These are phyloP conservation scores for Petrocephalus sullivani DNA, from an alignment of 2,797 vertebrate genomes.

Conservation along the genomic window DNA sequence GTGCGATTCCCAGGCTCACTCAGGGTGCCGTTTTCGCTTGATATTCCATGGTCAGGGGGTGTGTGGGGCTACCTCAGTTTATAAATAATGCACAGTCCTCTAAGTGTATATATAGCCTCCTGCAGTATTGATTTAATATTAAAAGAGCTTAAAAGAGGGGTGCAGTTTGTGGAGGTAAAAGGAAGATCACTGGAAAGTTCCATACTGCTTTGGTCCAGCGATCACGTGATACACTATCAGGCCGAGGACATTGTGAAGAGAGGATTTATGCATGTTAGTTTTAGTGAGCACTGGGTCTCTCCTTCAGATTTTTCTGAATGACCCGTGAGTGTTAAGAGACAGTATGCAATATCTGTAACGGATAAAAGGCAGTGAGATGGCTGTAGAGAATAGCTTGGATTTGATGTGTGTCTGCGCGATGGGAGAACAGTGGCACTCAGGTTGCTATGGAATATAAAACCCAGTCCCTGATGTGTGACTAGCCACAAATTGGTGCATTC, in stretches of 20 bases:
- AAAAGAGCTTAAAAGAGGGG: slow-evolving; percentile 7
- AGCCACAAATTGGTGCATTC: neutral
- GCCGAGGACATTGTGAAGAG: neutral
- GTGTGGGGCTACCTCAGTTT: neutral
- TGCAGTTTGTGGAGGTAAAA: neutral
- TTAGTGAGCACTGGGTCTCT: neutral
- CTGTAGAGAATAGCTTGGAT: slow-evolving; percentile 41
- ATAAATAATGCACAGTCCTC: neutral
- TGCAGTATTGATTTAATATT: neutral
- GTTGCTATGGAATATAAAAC: neutral
- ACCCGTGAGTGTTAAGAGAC: neutral
- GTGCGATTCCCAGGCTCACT: neutral
- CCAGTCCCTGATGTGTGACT: neutral
- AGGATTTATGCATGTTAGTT: neutral
- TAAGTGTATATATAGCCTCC: neutral
- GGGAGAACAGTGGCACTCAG: neutral
- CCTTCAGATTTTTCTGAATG: neutral
- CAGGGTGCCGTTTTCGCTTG: neutral
- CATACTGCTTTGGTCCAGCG: neutral
- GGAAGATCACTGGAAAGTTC: neutral
- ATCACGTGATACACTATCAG: neutral
- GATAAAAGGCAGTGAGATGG: slow-evolving; percentile 35
- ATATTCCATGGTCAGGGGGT: neutral
- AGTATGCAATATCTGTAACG: slow-evolving; percentile 34
- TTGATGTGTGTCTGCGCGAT: neutral